Evolutionary conservation across 1,140 invertebrate genomes (phyloP), one percentile per base, ranked within the genome.

Genomic region (Gryon sp.): DNA sequence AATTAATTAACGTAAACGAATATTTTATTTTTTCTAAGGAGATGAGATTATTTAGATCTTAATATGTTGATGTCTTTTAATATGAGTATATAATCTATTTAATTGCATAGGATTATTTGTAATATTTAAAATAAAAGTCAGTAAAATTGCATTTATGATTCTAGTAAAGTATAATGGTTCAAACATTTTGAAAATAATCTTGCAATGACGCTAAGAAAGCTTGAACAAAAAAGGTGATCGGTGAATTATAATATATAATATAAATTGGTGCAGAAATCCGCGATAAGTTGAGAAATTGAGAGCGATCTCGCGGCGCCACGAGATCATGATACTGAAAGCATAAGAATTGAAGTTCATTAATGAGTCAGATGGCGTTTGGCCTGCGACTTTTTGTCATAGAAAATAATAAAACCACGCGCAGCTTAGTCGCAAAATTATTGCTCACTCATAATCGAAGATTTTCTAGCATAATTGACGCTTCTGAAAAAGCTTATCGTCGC

Each of bases 331-430:
- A 86, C 84, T 86, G 84, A 82, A 86, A 84, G 82, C 83, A 81
- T 74, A 84, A 84, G 76, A 78, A 84, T 83, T 43, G 81, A 80
- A 83, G 78, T 80, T 78, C 65, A 83, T 87, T 86, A 86, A 79
- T 83, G 62, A 75, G 68, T 73, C 69, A 50, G 30, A 18, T 50
- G 52, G 22, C 20, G 52, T 52, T 18, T 69, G 65, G 46, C 20
- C 46, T 70, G 55, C 66, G 40, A 57, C 41, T 22, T n/a, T n/a
- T n/a, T n/a, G n/a, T n/a, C n/a, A n/a, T n/a, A n/a, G n/a, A n/a
- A n/a, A n/a, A n/a, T n/a, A n/a, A n/a, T n/a, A n/a, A n/a, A n/a
- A n/a, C n/a, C n/a, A n/a, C n/a, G n/a, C n/a, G 38, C 43, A 50
- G 48, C 57, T 68, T 69, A 70, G 26, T 28, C 36, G 26, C 50